A percentile compares a stretch with the other conserved stretches of the same genome.
Evolutionary conservation across 2,113 vertebrate species (phyloP).

Genomic region (Odontophorus gujanensis): DNA sequence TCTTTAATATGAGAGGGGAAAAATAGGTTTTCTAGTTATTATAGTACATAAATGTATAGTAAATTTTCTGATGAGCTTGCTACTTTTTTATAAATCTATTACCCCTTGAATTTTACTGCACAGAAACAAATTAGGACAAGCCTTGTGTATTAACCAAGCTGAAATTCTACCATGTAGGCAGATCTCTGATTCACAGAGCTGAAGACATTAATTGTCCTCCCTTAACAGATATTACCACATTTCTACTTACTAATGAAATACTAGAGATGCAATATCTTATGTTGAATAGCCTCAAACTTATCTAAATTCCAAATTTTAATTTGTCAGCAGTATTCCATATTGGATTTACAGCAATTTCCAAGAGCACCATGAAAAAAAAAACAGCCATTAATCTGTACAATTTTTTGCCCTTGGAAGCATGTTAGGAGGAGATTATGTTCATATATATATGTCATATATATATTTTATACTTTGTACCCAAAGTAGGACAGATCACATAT

Average conservation of each 20-base stretch:
- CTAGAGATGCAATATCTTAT: not conserved
- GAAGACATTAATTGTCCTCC: not conserved
- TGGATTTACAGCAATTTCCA: constrained; percentile 51
- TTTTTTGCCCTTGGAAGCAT: not conserved
- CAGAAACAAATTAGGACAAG: not conserved
- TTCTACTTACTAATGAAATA: constrained; percentile 44
- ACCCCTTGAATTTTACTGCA: not conserved
- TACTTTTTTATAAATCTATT: not conserved
- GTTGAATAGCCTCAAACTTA: constrained; percentile 23
- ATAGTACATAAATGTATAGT: not conserved
- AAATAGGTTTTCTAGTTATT: not conserved
- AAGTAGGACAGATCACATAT: not conserved
- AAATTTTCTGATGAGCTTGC: not conserved
- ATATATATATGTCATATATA: no score
- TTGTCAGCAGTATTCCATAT: constrained; percentile 45
- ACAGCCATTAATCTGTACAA: not conserved
- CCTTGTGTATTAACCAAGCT: not conserved
- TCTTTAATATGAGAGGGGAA: not conserved
- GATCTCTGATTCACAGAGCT: not conserved
- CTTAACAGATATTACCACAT: not conserved
- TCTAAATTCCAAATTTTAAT: constrained; percentile 57
- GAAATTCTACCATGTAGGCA: not conserved
- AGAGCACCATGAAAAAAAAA: not conserved
- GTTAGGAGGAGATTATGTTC: not conserved
- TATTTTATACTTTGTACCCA: not conserved